Conservation (phyloP, 1,140 invertebrate genomes). For the Neodiprion fabricii region DNA sequence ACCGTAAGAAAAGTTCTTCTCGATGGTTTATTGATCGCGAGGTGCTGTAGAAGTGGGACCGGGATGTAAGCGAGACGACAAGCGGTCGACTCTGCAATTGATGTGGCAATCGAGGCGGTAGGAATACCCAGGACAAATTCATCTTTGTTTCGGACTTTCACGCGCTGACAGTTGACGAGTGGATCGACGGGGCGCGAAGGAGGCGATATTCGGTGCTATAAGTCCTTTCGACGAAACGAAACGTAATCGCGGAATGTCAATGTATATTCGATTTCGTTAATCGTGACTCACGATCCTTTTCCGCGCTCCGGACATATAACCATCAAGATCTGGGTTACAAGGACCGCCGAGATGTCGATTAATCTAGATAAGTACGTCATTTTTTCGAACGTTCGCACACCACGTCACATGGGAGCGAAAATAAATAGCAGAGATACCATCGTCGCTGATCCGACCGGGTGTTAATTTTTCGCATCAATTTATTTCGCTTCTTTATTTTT, state of each 20-base stretch:
- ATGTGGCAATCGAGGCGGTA: slow-evolving; percentile 41
- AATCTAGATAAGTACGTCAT: background rate
- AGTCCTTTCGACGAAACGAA: background rate
- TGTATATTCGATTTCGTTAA: too few relatives aligned
- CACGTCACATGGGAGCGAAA: background rate
- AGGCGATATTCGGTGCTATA: background rate
- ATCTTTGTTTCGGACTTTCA: slow-evolving; percentile 57
- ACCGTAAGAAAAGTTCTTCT: too few relatives aligned
- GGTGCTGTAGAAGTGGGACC: too few relatives aligned
- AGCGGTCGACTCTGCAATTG: background rate
- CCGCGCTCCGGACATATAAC: background rate
- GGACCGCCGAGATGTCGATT: background rate
- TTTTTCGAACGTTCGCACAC: background rate
- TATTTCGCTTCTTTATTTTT: too few relatives aligned
- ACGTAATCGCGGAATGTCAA: too few relatives aligned
- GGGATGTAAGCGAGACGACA: too few relatives aligned
- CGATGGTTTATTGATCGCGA: too few relatives aligned
- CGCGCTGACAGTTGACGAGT: slow-evolving; percentile 39
- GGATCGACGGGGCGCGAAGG: background rate
- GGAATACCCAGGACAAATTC: slow-evolving; percentile 50
- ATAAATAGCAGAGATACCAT: background rate
- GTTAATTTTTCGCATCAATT: background rate
- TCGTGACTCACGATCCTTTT: background rate
- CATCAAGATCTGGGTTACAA: background rate
- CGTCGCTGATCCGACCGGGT: background rate